Evolutionary conservation across 1,140 invertebrate genomes (phyloP), one percentile per base, ranked within the genome.

Genomic region (Hyles vespertilio): DNA sequence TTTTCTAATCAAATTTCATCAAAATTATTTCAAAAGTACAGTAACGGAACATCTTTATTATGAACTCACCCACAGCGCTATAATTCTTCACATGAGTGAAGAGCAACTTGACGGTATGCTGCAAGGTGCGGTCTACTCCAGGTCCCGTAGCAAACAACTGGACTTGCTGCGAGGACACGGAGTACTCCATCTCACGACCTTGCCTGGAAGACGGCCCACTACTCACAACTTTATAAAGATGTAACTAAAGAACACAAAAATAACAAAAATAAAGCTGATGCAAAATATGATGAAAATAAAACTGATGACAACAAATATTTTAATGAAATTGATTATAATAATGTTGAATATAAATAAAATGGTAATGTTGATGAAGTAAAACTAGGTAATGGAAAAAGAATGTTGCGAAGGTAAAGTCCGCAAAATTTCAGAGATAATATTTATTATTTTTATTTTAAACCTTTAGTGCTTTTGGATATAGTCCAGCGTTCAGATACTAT

Each of bases 41-140:
- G 3, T 0, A 51, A 51, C 32, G 4, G 3, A 33, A 2, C 34
- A 60, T 7, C 46, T 46, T 53, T 6, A 51, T 4, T 44, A 47
- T 51, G 5, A 43, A n/a, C 80, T 77, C 54, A 87, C 85, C 84
- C 50, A 85, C 64, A 45, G 82, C 81, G 43, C 74, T 83, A 54
- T 87, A 83, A 58, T 88, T 88, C 46, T 78, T 81, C 10, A 79
- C 73, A 48, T 88, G 85, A 9, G 74, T 73, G 45, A 83, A 87
- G 4, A 85, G 69, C 49, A 88, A 54, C 0, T 78, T 83, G 43
- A 81, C 77, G 10, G 76, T 80, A 49, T 81, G 80, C 32, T 66
- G 74, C 6, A 77, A 46, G 3, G 63, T 34, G 3, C 32, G 47
- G 55, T 80, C 75, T 10, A 69, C 68, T 40, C 67, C 69, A 10